Evolutionary conservation across 1,140 invertebrate genomes (phyloP).

Genomic region (Drosophila ogumai): DNA sequence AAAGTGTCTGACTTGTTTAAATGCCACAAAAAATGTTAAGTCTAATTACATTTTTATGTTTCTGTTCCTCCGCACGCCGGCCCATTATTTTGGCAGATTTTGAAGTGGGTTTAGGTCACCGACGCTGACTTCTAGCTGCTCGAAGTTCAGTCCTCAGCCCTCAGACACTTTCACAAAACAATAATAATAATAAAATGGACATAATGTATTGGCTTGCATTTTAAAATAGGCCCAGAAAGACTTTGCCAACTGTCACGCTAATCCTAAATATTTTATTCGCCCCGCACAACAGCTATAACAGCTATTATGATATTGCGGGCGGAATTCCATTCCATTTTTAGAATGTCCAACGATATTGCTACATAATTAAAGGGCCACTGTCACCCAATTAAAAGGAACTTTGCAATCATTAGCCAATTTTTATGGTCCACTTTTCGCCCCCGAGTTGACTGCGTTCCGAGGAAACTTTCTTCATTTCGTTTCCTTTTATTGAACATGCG

Average conservation of each 20-base stretch:
- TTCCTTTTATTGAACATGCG: constrained; percentile 58
- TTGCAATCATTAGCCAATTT: constrained; percentile 59
- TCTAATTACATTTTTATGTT: constrained; percentile 55
- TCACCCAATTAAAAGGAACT: constrained; percentile 60
- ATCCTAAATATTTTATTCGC: constrained; percentile 23
- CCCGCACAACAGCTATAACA: background rate
- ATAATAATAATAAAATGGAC: constrained; percentile 25
- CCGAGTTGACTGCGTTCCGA: background rate
- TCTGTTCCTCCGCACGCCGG: background rate
- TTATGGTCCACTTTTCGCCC: constrained; percentile 41
- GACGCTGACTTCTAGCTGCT: background rate
- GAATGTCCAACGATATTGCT: constrained; percentile 5
- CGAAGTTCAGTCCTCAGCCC: background rate
- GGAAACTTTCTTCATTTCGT: constrained; percentile 57
- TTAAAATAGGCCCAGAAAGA: background rate
- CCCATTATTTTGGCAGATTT: constrained; percentile 2
- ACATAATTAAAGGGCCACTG: constrained; percentile 49
- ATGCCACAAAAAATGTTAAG: constrained; percentile 39
- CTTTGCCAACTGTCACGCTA: constrained; percentile 19
- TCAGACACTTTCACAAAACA: background rate
- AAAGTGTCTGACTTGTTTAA: constrained; percentile 48
- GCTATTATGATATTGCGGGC: constrained; percentile 1
- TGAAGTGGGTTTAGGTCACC: constrained; percentile 4
- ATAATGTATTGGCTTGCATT: constrained; percentile 34
- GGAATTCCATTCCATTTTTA: background rate